phyloP scores from a whole-genome alignment of 2,113 vertebrate genomes.

The Bombycilla garrulus region DNA sequence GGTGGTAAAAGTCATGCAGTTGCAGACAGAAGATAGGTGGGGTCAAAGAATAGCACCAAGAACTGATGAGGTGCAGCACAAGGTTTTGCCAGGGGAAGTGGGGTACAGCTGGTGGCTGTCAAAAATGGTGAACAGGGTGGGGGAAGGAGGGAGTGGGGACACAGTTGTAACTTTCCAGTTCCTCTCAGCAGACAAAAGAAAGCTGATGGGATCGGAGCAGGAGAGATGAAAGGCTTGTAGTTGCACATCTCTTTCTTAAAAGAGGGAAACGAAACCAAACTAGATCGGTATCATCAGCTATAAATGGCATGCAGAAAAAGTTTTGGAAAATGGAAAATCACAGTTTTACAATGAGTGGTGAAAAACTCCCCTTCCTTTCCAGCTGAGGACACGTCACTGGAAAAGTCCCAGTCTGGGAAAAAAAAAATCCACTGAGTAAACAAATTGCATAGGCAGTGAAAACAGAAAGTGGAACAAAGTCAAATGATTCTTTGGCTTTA shows the following conservation, averaged over 20 bases:
- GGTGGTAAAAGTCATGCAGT: not conserved
- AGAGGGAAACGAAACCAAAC: constrained; percentile 7
- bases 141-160: too few species aligned
- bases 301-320: not conserved
- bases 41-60: not conserved
- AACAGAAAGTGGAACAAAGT: constrained; percentile 47
- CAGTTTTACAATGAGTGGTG: not conserved
- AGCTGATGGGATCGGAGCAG: not conserved
- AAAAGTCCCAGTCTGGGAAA: constrained; percentile 41
- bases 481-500: not conserved
- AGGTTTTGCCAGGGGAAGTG: not conserved
- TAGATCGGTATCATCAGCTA: not conserved
- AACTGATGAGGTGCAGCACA: not conserved
- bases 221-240: not conserved
- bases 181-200: not conserved
- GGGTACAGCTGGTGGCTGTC: not conserved
- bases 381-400: constrained; percentile 30
- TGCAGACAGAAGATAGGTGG: not conserved
- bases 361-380: not conserved
- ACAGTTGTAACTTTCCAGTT: not conserved
- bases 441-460: not conserved
- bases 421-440: constrained; percentile 23
- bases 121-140: not conserved
- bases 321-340: constrained; percentile 45
- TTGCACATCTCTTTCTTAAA: not conserved